Evolutionary conservation across 2,888 invertebrate genomes (phyloP).

Genomic region (Notodonta dromedarius): DNA sequence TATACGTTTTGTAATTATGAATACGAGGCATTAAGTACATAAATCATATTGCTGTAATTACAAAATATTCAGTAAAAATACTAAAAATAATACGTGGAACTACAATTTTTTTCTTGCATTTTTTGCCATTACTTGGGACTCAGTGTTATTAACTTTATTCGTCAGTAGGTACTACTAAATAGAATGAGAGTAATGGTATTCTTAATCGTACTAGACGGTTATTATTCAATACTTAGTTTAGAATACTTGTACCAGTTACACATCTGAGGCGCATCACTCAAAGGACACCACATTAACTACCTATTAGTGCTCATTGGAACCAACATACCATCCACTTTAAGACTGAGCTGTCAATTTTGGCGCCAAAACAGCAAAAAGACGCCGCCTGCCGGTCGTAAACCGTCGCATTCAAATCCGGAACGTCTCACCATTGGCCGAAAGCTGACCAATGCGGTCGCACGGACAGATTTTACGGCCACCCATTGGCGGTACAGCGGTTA

Average conservation of each 20-base stretch:
- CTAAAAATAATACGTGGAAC: no score
- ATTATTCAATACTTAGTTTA: no score
- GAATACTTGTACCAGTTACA: constrained; percentile 12
- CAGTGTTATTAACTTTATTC: no score
- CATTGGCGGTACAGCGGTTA: constrained; percentile 75
- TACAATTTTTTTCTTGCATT: no score
- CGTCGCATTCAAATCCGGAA: constrained; percentile 80
- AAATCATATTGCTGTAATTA: no score
- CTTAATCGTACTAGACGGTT: no score
- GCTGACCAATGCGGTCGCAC: constrained; percentile 71
- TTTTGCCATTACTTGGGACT: no score
- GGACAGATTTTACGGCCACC: constrained; percentile 73
- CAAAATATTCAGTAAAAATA: no score
- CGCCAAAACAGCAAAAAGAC: constrained; percentile 81
- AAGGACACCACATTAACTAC: constrained; percentile 19
- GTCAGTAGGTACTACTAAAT: no score
- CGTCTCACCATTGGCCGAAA: constrained; percentile 67
- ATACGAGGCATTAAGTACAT: no score
- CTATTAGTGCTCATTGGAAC: constrained; percentile 14
- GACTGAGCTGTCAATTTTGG: constrained; percentile 74
- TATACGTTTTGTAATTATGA: no score
- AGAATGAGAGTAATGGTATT: no score
- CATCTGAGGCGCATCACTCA: constrained; percentile 13
- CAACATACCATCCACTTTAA: constrained; percentile 45
- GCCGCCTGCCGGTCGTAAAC: constrained; percentile 78